Evolutionary conservation across 1,140 invertebrate genomes (phyloP), one percentile per base, ranked within the genome.

Genomic region (Centruroides vittatus): DNA sequence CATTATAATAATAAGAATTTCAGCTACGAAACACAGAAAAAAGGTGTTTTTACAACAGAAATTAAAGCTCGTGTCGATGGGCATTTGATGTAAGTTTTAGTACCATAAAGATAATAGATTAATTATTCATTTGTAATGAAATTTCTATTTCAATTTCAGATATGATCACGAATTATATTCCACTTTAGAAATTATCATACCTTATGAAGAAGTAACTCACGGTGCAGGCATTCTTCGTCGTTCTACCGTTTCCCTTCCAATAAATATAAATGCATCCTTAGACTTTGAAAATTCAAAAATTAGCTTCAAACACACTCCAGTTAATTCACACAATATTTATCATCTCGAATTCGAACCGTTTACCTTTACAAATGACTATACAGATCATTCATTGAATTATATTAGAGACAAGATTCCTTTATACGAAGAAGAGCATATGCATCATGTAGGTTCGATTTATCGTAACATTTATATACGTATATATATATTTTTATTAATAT

Each of bases 141-240:
- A 51, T 8, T 58, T 58, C 47, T 3, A 8, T 23, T 47, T 9
- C 7, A 36, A 6, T 58, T 53, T 12, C 10, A 63, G 63, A 1
- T 10, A 58, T 34, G 61, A 67, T 55, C 56, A 65, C 36, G 47
- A 61, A 7, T n/a, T 55, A 23, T 61, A 58, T 35, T 55, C 57
- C 35, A 58, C 48, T 5, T 55, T 57, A 34, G 61, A 61, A 34
- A 47, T 57, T 9, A 9, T 55, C 1, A 50, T 61, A 3, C 61
- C 65, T 6, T 61, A 59, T 23, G 56, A 58, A 47, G 41, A 61
- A 12, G 36, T 56, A 10, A 55, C 47, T 34, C 55, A 63, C 35
- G 65, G 65, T n/a, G 65, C 53, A 41, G 65, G 65, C 7, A 61
- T 63, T 23, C 53, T 59, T 23, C 48, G 59, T 10, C 49, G 59